A percentile compares a stretch with the other conserved stretches of the same genome.
These are phyloP conservation scores for Hydrotaea diabolus DNA, from an alignment of 2,888 invertebrate genomes.

Conservation along the genomic window DNA sequence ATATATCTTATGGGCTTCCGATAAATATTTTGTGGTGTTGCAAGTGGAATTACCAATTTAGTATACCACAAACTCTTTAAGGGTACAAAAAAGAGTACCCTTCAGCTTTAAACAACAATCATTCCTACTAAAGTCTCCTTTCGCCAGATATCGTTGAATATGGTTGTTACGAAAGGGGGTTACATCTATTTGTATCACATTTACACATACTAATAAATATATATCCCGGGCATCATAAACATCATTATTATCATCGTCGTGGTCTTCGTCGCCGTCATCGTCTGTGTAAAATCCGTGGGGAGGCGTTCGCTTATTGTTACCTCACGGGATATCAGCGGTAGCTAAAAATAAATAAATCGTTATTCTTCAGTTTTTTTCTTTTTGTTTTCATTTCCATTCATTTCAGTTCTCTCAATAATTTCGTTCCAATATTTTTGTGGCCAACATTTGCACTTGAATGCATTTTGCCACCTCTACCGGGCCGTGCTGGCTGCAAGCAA, in stretches of 20 bases:
- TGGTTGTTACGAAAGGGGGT: slow-evolving; percentile 24
- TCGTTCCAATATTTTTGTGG: slow-evolving; percentile 47
- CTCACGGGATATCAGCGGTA: slow-evolving; percentile 61
- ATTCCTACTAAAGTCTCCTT: too few relatives aligned
- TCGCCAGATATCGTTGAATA: too few relatives aligned
- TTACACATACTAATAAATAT: slow-evolving; percentile 21
- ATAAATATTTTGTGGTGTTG: too few relatives aligned
- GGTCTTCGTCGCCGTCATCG: slow-evolving; percentile 17
- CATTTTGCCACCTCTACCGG: neutral
- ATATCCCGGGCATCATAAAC: slow-evolving; percentile 16
- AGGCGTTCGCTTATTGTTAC: slow-evolving; percentile 57
- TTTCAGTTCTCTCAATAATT: slow-evolving; percentile 33
- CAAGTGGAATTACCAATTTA: too few relatives aligned
- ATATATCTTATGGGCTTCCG: too few relatives aligned
- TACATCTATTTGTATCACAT: neutral
- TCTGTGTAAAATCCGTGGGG: slow-evolving; percentile 53
- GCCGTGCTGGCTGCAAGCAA: neutral
- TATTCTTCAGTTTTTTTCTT: slow-evolving; percentile 39
- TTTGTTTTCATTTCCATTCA: slow-evolving; percentile 14
- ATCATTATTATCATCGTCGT: slow-evolving; percentile 43
- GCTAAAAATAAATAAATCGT: slow-evolving; percentile 70
- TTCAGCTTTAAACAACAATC: too few relatives aligned
- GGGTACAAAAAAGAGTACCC: too few relatives aligned
- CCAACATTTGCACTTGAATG: slow-evolving; percentile 56
- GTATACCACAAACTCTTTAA: too few relatives aligned